Conservation (phyloP, 2,888 invertebrate species). For the Tachystola acroxantha region DNA sequence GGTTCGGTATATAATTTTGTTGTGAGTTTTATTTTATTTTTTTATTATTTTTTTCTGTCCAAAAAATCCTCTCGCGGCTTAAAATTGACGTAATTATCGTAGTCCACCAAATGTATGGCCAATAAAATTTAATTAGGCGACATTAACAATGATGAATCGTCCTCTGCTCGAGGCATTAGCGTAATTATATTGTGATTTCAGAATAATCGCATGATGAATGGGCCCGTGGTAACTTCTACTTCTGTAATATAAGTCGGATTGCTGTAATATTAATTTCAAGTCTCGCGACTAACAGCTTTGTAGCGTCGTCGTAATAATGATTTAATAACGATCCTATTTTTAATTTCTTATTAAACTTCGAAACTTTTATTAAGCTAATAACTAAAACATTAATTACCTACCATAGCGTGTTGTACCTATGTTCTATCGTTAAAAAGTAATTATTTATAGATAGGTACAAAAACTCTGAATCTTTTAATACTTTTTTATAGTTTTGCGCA, state of each 20-base stretch:
- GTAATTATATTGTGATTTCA: conserved; percentile 66
- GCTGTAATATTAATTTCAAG: conserved; percentile 37
- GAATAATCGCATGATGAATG: conserved; percentile 63
- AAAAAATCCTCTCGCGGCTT: conserved; percentile 11
- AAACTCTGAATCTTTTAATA: conserved; percentile 1
- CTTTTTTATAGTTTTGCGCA: neutral
- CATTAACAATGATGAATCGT: conserved; percentile 58
- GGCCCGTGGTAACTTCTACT: conserved; percentile 39
- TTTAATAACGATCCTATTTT: conserved; percentile 9
- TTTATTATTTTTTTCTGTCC: no score
- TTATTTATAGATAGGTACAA: conserved; percentile 9
- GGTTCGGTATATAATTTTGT: no score
- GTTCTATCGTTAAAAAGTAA: conserved; percentile 12
- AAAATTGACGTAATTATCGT: conserved; percentile 27
- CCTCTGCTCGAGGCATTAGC: conserved; percentile 41
- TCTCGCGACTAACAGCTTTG: conserved; percentile 34
- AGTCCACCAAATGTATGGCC: conserved; percentile 38
- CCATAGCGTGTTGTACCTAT: neutral
- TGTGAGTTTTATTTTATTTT: no score
- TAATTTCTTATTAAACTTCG: conserved; percentile 3
- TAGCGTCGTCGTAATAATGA: conserved; percentile 24
- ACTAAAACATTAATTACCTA: neutral
- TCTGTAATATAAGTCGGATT: conserved; percentile 41
- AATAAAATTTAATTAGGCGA: conserved; percentile 61
- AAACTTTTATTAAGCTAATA: neutral